Conservation (phyloP, 2,797 vertebrate genomes). For the Esox masquinongy region DNA sequence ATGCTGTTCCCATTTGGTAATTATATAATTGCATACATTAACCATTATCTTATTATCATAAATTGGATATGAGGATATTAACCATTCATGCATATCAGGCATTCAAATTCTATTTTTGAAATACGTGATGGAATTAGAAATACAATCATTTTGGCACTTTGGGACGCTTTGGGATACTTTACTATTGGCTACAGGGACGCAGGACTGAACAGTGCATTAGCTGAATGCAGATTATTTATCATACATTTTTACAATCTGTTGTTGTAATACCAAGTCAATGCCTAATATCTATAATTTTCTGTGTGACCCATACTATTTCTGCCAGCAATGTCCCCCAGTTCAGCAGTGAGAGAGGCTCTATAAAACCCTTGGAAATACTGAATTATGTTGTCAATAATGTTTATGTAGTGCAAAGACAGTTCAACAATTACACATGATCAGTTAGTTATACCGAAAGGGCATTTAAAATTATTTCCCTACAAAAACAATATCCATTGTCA, state of each 20-base stretch:
- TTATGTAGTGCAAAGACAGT: constrained; percentile 75
- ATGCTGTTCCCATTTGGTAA: constrained; percentile 45
- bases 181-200: not conserved
- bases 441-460: constrained; percentile 48
- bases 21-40: constrained; percentile 47
- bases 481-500: constrained; percentile 46
- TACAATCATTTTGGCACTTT: constrained; percentile 32
- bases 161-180: not conserved
- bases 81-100: constrained; percentile 69
- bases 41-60: constrained; percentile 55
- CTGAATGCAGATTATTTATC: not conserved
- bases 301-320: not conserved
- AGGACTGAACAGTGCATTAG: not conserved
- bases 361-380: not conserved
- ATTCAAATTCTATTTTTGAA: constrained; percentile 40
- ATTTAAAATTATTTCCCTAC: constrained; percentile 47
- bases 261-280: not conserved
- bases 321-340: constrained; percentile 20
- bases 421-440: constrained; percentile 52
- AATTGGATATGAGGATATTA: constrained; percentile 50
- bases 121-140: constrained; percentile 43
- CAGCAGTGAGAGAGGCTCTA: constrained; percentile 5
- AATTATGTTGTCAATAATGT: constrained; percentile 48
- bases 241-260: not conserved
- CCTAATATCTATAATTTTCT: not conserved